phyloP scores from a whole-genome alignment of 64 coral and sea anemone genomes.

The Cladopsammia gracilis region DNA sequence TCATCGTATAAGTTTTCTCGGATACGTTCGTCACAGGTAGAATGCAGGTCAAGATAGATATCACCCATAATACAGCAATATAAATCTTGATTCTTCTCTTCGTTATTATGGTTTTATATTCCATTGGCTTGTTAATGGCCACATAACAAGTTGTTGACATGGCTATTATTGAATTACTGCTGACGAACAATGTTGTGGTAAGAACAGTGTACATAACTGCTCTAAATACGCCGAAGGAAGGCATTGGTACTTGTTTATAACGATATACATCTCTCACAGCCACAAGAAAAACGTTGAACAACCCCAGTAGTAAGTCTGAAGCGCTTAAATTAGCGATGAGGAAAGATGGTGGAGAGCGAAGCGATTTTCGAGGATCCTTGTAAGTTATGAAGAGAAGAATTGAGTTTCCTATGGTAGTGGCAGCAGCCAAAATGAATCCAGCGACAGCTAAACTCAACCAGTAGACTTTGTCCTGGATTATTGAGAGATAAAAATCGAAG shows the following conservation, averaged over 20 bases:
- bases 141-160: conserved; percentile 21
- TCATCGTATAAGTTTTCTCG: not conserved
- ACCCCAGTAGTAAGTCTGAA: conserved; percentile 11
- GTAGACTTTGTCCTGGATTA: not conserved
- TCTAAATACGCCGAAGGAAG: not conserved
- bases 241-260: not conserved
- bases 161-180: conserved; percentile 28
- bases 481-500: conserved; percentile 2
- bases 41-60: conserved; percentile 8
- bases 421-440: not conserved
- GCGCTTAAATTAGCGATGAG: conserved; percentile 37
- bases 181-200: not conserved
- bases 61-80: conserved; percentile 14
- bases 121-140: conserved; percentile 14
- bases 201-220: not conserved
- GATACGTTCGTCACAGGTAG: conserved; percentile 1
- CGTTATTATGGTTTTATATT: conserved; percentile 22
- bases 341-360: conserved; percentile 13
- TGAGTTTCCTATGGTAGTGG: not conserved
- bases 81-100: conserved; percentile 10
- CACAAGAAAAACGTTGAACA: not conserved
- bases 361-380: conserved; percentile 18
- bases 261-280: conserved; percentile 31
- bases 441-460: not conserved
- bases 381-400: conserved; percentile 29